Percentiles rank a stretch among this genome's conserved stretches.
phyloP scores from a whole-genome alignment of 2,888 invertebrate species.

The Cenopis cana region DNA sequence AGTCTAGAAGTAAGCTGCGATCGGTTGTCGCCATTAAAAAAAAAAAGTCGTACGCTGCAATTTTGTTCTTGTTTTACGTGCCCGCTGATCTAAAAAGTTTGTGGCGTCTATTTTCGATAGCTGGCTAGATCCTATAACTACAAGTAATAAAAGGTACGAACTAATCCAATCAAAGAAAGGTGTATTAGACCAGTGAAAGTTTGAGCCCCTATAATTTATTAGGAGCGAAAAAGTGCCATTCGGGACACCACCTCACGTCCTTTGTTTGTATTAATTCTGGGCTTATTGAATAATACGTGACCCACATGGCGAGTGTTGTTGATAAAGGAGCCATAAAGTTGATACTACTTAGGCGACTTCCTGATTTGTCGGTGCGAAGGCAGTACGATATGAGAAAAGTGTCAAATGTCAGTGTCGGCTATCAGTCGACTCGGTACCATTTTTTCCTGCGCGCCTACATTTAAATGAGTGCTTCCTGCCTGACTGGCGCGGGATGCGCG shows the following conservation, averaged over 20 bases:
- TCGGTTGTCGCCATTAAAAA: not conserved
- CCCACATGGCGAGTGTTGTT: conserved; percentile 42
- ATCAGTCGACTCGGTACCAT: too few species aligned
- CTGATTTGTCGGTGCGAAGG: too few species aligned
- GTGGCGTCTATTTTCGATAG: not conserved
- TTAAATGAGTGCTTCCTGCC: too few species aligned
- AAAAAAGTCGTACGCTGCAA: not conserved
- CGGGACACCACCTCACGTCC: conserved; percentile 43
- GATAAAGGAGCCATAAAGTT: conserved; percentile 40
- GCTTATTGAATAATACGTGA: conserved; percentile 48
- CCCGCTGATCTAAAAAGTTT: conserved; percentile 14
- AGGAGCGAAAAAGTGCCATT: conserved; percentile 43
- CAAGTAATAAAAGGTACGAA: conserved; percentile 22
- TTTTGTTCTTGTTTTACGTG: not conserved
- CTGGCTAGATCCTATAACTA: not conserved
- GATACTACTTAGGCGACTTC: conserved; percentile 42
- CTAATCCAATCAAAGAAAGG: conserved; percentile 36
- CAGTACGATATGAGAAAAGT: too few species aligned
- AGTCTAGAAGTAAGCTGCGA: not conserved
- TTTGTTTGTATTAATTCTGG: conserved; percentile 47
- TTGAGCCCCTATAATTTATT: conserved; percentile 34
- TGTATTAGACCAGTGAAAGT: conserved; percentile 32
- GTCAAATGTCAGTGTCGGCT: too few species aligned
- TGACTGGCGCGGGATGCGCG: too few species aligned
- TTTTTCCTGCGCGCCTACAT: too few species aligned